Evolutionary conservation across 2,113 vertebrate genomes (phyloP), one percentile per base, ranked within the genome.

Genomic region (Tyrannus savana): DNA sequence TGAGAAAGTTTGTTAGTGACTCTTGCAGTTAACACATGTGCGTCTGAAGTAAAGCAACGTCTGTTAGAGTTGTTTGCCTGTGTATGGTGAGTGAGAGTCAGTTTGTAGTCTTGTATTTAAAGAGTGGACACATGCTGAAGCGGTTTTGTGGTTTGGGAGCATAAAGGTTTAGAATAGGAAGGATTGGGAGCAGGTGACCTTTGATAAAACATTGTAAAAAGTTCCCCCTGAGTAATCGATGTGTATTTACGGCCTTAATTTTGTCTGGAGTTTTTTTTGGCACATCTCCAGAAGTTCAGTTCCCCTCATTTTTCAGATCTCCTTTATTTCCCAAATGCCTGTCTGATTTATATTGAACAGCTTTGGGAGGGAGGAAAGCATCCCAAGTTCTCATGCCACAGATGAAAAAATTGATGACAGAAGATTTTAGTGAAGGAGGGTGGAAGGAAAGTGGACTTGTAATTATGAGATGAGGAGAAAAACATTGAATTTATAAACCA

Each of bases 211-310:
- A 42, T 46, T 28, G 35, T 92, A 68, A 63, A 79, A 95, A 90
- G 35, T 67, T 94, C 78, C 92, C 90, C 90, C 37, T 49, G 85
- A 88, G 85, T 92, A 94, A 94, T 96, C 46, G 35, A 79, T 96
- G 90, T 1, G 9, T 94, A 95, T 96, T 96, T 97, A 95, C 2
- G 16, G 79, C 83, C 83, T 84, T 92, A 88, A 96, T 96, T 97
- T 96, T 94, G 76, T 90, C 85, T 68, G 25, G 21, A n/a, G 52
- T 19, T 63, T 85, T 89, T 91, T 93, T 75, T 88, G 90, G 90
- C 79, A 12, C 19, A 4, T 88, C 37, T 95, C 92, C 92, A 88
- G 24, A 84, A 71, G 44, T 78, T 90, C 56, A 84, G 16, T 31
- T 93, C n/a, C 12, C 84, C 76, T 93, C 7, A 1, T 92, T 92